Conservation (phyloP, 2,888 invertebrate species). For the Octodonta nipae region DNA sequence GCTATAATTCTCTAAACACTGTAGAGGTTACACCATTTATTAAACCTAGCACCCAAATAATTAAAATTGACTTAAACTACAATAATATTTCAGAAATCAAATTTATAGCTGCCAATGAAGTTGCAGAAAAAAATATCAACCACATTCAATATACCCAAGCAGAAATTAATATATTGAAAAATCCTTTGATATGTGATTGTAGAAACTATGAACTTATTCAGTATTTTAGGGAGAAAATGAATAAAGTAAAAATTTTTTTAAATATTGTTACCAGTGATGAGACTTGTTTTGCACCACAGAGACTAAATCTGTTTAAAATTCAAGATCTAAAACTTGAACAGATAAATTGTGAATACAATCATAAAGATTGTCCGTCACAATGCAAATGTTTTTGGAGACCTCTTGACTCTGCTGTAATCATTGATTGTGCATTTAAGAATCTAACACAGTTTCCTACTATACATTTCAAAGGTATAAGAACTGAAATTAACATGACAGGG, state of each 20-base stretch:
- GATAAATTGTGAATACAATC: slow-evolving; percentile 34
- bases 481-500: slow-evolving; percentile 20
- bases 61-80: slow-evolving; percentile 9
- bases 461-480: slow-evolving; percentile 9
- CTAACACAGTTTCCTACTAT: slow-evolving; percentile 36
- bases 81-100: slow-evolving; percentile 7
- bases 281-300: slow-evolving; percentile 34
- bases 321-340: neutral
- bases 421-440: slow-evolving; percentile 42
- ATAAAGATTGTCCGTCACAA: slow-evolving; percentile 35
- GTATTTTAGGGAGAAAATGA: slow-evolving; percentile 37
- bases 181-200: slow-evolving; percentile 53
- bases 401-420: slow-evolving; percentile 35
- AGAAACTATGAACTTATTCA: slow-evolving; percentile 40
- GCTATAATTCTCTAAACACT: slow-evolving; percentile 18
- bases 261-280: slow-evolving; percentile 26
- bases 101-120: slow-evolving; percentile 4
- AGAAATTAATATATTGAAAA: no score
- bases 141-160: no score
- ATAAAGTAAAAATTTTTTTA: slow-evolving; percentile 19
- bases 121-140: slow-evolving; percentile 7
- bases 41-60: slow-evolving; percentile 1
- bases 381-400: slow-evolving; percentile 43
- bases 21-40: slow-evolving; percentile 1
- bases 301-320: slow-evolving; percentile 4